Percentiles rank a stretch among this genome's conserved stretches.
These are phyloP conservation scores for Neopipo cinnamomea DNA, from an alignment of 2,113 vertebrate species.

Conservation along the genomic window DNA sequence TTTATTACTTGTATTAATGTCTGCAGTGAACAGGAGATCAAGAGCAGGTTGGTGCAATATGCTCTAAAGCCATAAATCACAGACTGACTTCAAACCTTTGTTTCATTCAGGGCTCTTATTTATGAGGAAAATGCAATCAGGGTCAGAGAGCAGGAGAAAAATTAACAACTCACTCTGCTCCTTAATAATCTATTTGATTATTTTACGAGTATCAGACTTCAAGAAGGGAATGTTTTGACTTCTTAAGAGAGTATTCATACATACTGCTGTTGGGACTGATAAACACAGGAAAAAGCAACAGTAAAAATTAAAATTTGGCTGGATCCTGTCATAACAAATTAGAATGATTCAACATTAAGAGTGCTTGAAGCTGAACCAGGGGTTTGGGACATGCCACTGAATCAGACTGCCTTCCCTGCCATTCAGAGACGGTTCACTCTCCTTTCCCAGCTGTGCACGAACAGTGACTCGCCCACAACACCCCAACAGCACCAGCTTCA, in stretches of 20 bases:
- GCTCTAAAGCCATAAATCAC: not conserved
- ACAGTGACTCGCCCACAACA: not conserved
- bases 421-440: not conserved
- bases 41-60: not conserved
- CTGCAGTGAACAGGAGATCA: not conserved
- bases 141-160: not conserved
- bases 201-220: not conserved
- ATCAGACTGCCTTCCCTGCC: not conserved
- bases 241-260: not conserved
- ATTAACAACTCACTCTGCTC: not conserved
- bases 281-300: not conserved
- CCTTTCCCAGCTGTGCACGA: not conserved
- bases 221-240: not conserved
- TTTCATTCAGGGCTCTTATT: not conserved
- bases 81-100: not conserved
- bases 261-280: not conserved
- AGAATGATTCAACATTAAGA: not conserved
- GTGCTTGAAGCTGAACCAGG: not conserved
- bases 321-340: not conserved
- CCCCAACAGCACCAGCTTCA: not conserved
- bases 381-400: not conserved
- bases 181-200: not conserved
- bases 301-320: not conserved
- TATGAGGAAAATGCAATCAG: not conserved
- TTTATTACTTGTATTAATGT: not conserved